Evolutionary conservation across 2,888 invertebrate species (phyloP), one percentile per base, ranked within the genome.

Genomic region (Aspidiotus rigidus): DNA sequence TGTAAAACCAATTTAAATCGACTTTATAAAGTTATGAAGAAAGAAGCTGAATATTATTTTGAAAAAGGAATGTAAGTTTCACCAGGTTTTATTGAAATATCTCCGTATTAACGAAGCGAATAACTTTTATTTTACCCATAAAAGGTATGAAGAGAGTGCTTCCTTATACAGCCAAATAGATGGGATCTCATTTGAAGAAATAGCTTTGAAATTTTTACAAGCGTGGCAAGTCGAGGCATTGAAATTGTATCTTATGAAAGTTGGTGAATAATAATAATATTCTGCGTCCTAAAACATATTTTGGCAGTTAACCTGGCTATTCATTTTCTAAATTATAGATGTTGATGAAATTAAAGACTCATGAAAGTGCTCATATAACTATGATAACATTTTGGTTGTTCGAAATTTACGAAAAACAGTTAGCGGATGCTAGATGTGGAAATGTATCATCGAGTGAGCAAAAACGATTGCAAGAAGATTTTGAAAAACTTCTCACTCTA

Each of bases 301-400:
- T 17, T 11, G 9, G 7, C 7, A 15, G 49, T 44, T 17, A 71
- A 54, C 16, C 59, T 39, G 40, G 61, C 49, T 64, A 15, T n/a
- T 40, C 62, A 17, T 69, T 54, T 49, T 39, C 59, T 55, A 55
- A 62, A 41, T 42, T 41, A 15, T 72, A 81, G 78, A 92, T 95
- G 78, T 79, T 98, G 64, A 86, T 87, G 28, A 83, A 84, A 41
- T 77, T 93, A 13, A 83, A 83, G 44, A 79, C 83, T 1, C 85
- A 85, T 74, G 93, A 95, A 73, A 88, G 88, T 76, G 91, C 94
- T 0, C 89, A 94, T 75, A 86, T 90, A 62, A 93, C 95, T 0
- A 91, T 96, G 85, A 83, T 99, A 53, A 90, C 96, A 0, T 85
- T 95, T 69, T 99, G 98, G 97, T 83, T 97, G 74, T 85, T 93